Evolutionary conservation across 2,888 invertebrate genomes (phyloP).

Genomic region (Cephalotes varians): DNA sequence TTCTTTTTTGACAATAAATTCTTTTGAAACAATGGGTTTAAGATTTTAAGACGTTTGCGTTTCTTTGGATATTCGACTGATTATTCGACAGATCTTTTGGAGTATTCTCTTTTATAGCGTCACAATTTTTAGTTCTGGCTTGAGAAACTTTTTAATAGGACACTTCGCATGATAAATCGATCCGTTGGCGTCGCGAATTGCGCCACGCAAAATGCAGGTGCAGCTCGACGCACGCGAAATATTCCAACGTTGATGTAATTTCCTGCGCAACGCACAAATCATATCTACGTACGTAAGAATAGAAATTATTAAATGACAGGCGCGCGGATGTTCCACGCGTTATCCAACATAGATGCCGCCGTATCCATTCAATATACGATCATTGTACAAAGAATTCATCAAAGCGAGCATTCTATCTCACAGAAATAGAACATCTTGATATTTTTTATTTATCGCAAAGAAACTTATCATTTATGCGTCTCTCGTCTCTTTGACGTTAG

Average conservation of each 20-base stretch:
- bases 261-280: slow-evolving; percentile 2
- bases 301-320: slow-evolving; percentile 14
- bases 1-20: neutral
- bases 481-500: neutral
- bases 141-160: neutral
- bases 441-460: neutral
- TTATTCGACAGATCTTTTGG: neutral
- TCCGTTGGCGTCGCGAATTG: neutral
- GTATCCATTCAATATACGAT: neutral
- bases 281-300: neutral
- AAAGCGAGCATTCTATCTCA: neutral
- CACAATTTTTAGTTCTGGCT: neutral
- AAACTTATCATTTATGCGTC: neutral
- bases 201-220: neutral
- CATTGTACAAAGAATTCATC: neutral
- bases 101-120: neutral
- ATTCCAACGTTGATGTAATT: slow-evolving; percentile 27
- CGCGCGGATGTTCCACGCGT: neutral
- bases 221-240: slow-evolving; percentile 18
- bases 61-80: neutral
- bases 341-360: neutral
- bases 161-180: neutral
- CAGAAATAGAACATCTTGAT: neutral
- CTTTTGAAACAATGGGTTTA: neutral
- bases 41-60: neutral